Percentiles rank a stretch among this genome's conserved stretches.
Evolutionary conservation across 1,140 invertebrate genomes (phyloP).

Genomic region (Ericerus pela): DNA sequence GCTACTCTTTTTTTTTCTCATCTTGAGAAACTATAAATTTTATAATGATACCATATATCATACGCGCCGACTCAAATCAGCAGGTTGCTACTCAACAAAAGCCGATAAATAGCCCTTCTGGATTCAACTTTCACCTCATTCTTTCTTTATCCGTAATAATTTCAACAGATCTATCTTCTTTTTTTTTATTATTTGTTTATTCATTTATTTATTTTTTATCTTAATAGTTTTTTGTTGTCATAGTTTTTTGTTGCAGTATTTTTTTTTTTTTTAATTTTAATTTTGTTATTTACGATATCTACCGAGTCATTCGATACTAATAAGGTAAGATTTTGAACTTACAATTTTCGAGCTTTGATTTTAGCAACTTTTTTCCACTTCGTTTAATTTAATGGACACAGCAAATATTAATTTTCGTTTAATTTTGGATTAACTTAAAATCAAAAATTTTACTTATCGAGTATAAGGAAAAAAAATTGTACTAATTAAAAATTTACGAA

Average conservation of each 20-base stretch:
- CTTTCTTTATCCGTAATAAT: not conserved
- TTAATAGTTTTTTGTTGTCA: not conserved
- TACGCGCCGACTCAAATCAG: slow-evolving; percentile 7
- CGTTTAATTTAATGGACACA: no score
- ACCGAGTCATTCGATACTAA: no score
- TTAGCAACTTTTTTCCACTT: no score
- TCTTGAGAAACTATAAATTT: slow-evolving; percentile 7
- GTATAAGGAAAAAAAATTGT: no score
- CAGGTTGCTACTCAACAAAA: slow-evolving; percentile 7
- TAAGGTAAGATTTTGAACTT: no score
- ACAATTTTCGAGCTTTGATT: no score
- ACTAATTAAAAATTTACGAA: no score
- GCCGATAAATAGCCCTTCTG: slow-evolving; percentile 6
- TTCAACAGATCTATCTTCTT: not conserved
- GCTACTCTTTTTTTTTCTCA: no score
- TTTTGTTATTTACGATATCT: no score
- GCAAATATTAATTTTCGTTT: no score
- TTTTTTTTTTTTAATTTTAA: not conserved
- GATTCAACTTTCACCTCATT: not conserved
- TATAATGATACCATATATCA: slow-evolving; percentile 1
- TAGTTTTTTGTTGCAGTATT: not conserved
- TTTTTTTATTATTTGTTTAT: not conserved
- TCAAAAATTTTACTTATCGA: no score
- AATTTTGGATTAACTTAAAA: no score
- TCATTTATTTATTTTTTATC: not conserved